A percentile compares a stretch with the other conserved stretches of the same genome.
Evolutionary conservation across 2,888 invertebrate species (phyloP).

Genomic region (Aphodius granarius): DNA sequence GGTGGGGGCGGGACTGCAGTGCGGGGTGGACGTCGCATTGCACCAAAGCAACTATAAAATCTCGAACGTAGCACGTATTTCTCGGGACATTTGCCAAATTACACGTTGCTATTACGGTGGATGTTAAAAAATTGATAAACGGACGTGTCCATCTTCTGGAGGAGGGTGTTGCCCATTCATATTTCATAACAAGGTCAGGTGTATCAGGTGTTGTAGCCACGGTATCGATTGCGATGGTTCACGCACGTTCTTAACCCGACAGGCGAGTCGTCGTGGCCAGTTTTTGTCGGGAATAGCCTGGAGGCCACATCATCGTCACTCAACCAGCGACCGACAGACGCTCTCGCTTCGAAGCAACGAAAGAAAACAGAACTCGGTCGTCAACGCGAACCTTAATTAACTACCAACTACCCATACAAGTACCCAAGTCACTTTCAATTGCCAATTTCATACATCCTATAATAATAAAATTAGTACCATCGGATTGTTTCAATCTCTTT

Average conservation of each 20-base stretch:
- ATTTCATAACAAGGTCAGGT: conserved; percentile 26
- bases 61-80: background rate
- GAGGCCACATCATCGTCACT: background rate
- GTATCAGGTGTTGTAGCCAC: conserved; percentile 21
- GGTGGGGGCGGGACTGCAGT: conserved; percentile 18
- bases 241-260: conserved; percentile 17
- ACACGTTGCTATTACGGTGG: background rate
- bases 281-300: conserved; percentile 14
- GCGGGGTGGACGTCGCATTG: conserved; percentile 21
- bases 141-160: background rate
- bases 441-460: background rate
- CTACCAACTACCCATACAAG: background rate
- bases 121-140: background rate
- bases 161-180: conserved; percentile 16
- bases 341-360: background rate
- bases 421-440: background rate
- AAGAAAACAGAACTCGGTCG: conserved; percentile 19
- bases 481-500: background rate
- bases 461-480: background rate
- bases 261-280: conserved; percentile 11
- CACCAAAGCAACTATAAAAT: conserved; percentile 15
- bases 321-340: background rate
- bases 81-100: conserved; percentile 9
- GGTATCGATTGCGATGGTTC: conserved; percentile 20
- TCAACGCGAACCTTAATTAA: background rate